These are phyloP conservation scores for Gymnocypris eckloni DNA, from an alignment of 2,797 vertebrate genomes.

Conservation along the genomic window DNA sequence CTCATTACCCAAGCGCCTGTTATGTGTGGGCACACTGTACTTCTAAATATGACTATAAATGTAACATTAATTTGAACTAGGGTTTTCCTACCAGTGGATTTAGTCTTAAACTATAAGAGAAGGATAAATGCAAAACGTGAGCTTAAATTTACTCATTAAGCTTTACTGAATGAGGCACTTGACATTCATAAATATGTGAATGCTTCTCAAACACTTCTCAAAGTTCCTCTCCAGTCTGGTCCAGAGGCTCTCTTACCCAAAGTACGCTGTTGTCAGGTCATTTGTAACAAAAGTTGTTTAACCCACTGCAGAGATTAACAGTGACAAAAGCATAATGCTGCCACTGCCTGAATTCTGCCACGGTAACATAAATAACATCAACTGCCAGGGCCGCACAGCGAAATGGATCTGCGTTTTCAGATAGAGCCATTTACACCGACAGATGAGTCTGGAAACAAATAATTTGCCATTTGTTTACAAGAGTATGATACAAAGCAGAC, in stretches of 20 bases:
- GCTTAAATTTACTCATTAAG: not conserved
- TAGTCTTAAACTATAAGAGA: not conserved
- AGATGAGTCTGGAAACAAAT: conserved; percentile 50
- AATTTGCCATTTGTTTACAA: conserved; percentile 50
- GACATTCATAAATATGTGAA: conserved; percentile 1
- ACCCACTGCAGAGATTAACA: conserved; percentile 47
- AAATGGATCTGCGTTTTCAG: conserved; percentile 50
- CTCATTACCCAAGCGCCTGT: not conserved
- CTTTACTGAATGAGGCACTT: conserved; percentile 23
- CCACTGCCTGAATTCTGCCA: conserved; percentile 25
- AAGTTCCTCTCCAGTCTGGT: conserved; percentile 16
- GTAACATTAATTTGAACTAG: not conserved
- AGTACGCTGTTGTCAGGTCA: conserved; percentile 29
- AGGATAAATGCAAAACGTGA: conserved; percentile 1
- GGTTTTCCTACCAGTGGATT: not conserved
- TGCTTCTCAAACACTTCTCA: conserved; percentile 1
- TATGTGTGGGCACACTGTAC: not conserved
- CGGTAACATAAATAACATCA: conserved; percentile 55
- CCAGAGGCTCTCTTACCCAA: conserved; percentile 39
- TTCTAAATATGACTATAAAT: conserved; percentile 17
- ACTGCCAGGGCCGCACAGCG: conserved; percentile 37
- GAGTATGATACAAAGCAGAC: conserved; percentile 39
- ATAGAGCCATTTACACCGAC: conserved; percentile 56
- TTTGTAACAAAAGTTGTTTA: conserved; percentile 45
- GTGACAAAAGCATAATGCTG: conserved; percentile 47